Conservation (phyloP, 2,888 invertebrate species). For the Apomyelois bistriatella region DNA sequence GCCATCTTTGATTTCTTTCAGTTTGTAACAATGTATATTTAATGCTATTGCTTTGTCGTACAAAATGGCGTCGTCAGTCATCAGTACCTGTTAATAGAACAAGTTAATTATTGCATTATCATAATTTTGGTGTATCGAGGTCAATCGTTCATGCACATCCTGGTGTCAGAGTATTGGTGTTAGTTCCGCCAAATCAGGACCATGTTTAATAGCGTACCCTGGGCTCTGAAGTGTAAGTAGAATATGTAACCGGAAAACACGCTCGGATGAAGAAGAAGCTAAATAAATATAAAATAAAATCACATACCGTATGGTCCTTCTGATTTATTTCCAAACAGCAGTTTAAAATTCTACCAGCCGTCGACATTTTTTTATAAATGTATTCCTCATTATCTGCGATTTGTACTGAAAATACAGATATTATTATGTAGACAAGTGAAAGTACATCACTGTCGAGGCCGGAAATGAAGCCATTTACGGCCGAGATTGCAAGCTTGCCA, state of each 20-base stretch:
- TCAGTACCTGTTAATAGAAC: constrained; percentile 34
- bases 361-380: neutral
- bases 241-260: no score
- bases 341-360: neutral
- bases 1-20: constrained; percentile 34
- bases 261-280: neutral
- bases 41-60: constrained; percentile 26
- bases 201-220: no score
- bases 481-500: no score
- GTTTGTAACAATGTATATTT: constrained; percentile 30
- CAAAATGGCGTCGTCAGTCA: constrained; percentile 36
- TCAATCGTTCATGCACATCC: no score
- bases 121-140: no score
- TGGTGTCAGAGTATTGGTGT: no score
- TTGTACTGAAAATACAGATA: neutral
- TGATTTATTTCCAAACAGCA: neutral
- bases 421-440: no score
- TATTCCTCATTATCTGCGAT: neutral
- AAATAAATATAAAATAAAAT: neutral
- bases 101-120: neutral
- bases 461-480: no score
- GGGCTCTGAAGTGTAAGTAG: no score
- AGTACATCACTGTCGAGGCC: no score
- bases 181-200: no score
- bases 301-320: neutral